A percentile compares a stretch with the other conserved stretches of the same genome.
These are phyloP conservation scores for Amiota mariae DNA, from an alignment of 2,888 invertebrate genomes.

Conservation along the genomic window DNA sequence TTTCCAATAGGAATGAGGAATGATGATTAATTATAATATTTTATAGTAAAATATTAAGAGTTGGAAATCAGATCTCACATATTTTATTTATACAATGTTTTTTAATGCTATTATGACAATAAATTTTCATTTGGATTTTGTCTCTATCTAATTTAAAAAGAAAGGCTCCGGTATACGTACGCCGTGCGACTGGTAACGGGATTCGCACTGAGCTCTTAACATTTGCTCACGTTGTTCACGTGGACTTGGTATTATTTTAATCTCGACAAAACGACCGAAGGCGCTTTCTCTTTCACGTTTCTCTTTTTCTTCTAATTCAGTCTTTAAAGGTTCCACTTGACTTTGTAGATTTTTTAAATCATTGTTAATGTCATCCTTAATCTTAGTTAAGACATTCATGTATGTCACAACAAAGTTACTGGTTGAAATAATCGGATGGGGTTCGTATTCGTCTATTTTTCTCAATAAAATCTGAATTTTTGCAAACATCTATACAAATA, in stretches of 20 bases:
- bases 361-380: not conserved
- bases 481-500: not conserved
- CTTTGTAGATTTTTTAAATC: not conserved
- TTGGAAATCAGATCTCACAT: no score
- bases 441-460: not conserved
- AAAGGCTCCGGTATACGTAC: no score
- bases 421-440: not conserved
- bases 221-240: not conserved
- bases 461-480: not conserved
- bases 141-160: no score
- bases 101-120: no score
- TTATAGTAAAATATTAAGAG: no score
- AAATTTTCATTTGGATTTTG: no score
- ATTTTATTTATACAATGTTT: no score
- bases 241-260: not conserved
- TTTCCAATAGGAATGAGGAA: no score
- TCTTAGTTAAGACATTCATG: not conserved
- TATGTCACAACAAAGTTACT: not conserved
- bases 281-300: not conserved
- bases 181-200: no score
- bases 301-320: not conserved
- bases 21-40: no score
- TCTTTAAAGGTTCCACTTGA: not conserved
- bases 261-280: not conserved
- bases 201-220: not conserved